Percentiles rank a stretch among this genome's conserved stretches.
Evolutionary conservation across 2,888 invertebrate genomes (phyloP).

Genomic region (Coenonympha glycerion): DNA sequence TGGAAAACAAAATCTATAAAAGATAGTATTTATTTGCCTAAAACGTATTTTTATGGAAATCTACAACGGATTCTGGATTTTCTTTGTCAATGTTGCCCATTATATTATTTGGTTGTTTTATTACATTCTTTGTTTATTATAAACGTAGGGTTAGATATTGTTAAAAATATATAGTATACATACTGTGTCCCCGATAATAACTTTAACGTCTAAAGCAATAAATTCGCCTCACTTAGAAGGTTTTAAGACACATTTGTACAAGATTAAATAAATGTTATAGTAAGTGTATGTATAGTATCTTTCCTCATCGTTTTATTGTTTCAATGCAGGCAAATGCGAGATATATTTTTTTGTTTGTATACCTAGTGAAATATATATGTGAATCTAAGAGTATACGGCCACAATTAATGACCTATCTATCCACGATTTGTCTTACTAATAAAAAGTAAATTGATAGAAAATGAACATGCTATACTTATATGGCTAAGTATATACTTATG

Average conservation of each 20-base stretch:
- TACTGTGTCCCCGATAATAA: conserved; percentile 43
- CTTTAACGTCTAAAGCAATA: conserved; percentile 51
- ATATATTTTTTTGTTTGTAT: background rate
- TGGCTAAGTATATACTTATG: too few relatives aligned
- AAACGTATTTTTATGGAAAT: conserved; percentile 13
- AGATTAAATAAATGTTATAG: conserved; percentile 29
- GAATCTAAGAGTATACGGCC: too few relatives aligned
- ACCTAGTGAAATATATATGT: background rate
- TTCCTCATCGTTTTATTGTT: conserved; percentile 29
- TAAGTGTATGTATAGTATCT: conserved; percentile 28
- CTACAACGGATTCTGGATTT: conserved; percentile 5
- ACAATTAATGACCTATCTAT: too few relatives aligned
- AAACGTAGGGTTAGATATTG: conserved; percentile 11
- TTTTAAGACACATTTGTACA: conserved; percentile 34
- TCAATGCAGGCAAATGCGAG: conserved; percentile 1
- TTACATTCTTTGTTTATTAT: conserved; percentile 7
- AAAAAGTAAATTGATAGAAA: too few relatives aligned
- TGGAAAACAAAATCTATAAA: too few relatives aligned
- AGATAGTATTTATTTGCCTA: conserved; percentile 4
- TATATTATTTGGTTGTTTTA: conserved; percentile 6
- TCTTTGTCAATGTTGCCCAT: conserved; percentile 3
- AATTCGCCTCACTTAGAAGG: conserved; percentile 44
- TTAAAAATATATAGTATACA: conserved; percentile 25
- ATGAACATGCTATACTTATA: too few relatives aligned
- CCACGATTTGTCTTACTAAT: too few relatives aligned